These are phyloP conservation scores for Fratercula arctica DNA, from an alignment of 2,797 vertebrate species.

Conservation along the genomic window DNA sequence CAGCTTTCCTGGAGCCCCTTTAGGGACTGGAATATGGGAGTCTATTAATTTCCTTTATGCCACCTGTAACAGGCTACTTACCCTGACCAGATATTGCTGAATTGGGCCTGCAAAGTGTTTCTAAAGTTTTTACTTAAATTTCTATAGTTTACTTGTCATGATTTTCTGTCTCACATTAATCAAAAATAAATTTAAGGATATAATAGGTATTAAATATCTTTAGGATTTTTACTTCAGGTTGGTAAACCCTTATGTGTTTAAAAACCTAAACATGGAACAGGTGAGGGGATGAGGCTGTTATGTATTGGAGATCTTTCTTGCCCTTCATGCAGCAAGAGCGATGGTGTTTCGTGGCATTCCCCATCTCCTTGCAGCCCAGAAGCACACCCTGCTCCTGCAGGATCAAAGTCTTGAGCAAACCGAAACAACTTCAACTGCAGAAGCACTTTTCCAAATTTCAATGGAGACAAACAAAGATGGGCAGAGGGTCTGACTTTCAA, in stretches of 20 bases:
- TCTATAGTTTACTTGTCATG: accelerated
- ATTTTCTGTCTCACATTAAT: neutral
- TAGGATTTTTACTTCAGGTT: neutral
- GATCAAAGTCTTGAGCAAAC: neutral
- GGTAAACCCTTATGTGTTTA: neutral
- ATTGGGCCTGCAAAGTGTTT: neutral
- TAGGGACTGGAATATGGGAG: neutral
- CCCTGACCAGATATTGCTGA: accelerated
- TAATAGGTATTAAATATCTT: neutral
- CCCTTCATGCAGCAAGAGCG: neutral
- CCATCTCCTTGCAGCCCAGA: neutral
- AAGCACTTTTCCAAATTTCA: neutral
- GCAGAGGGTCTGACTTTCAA: neutral
- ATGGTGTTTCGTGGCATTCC: neutral
- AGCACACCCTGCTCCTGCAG: neutral
- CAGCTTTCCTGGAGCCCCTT: neutral
- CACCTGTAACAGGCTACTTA: neutral
- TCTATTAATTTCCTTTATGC: neutral
- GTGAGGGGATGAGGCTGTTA: neutral
- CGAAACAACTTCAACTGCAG: neutral
- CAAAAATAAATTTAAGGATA: neutral
- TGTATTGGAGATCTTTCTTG: neutral
- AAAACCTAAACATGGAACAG: neutral
- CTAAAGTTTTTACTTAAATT: neutral
- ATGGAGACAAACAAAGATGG: accelerated